Evolutionary conservation across 2,888 invertebrate species (phyloP), one percentile per base, ranked within the genome.

Genomic region (Anthrax anthrax): DNA sequence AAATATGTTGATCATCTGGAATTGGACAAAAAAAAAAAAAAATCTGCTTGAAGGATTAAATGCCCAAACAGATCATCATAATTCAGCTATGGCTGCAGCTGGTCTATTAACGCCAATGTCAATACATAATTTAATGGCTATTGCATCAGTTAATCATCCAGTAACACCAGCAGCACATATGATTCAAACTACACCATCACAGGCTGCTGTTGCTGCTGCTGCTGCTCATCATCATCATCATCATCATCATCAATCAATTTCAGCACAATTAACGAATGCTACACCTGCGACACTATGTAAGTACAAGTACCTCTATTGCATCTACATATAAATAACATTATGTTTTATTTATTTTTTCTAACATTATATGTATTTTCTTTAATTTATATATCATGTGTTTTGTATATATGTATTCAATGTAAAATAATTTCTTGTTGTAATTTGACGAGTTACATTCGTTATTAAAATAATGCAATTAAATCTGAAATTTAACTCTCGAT

Each of bases 41-140:
- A 23, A 23, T 23, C 23, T 23, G 8, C 23, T 23, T 8, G 57
- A 61, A 70, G 70, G 70, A 62, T 61, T 70, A 60, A 68, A 69
- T 63, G 65, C 66, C 60, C 68, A 65, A 64, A 60, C 67, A 60
- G 69, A 67, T 63, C 65, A 65, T 62, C 64, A 65, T 62, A 62
- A 63, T 58, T 57, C 62, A 60, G 59, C 64, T 57, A 62, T 65
- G 32, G 69, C 66, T 58, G 60, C 72, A 56, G 70, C 71, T 58
- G 67, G 71, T 57, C 62, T 74, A 56, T 63, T 81, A 60, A 77
- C 80, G 51, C 84, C 88, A 47, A 84, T 90, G 70, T 84, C 86
- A 59, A 82, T 91, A 74, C 91, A 91, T 76, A 90, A 90, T 72
- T 72, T 92, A 65, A 89, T 91, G 58, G 87, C 91, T 46, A 70